phyloP scores from a whole-genome alignment of 2,797 vertebrate genomes.

The Bradypodion pumilum region DNA sequence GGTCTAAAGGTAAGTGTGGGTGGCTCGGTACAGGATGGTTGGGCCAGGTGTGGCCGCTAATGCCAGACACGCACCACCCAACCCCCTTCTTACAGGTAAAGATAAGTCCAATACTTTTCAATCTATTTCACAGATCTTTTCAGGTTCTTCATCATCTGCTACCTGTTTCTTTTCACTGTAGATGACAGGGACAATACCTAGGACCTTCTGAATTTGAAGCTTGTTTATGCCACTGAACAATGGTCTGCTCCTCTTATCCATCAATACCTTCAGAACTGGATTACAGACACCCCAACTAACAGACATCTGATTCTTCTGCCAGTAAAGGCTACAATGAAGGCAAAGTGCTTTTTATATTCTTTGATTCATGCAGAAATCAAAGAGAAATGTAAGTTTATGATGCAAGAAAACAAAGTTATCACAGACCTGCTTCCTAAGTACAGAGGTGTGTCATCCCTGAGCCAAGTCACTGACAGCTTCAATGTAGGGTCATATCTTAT shows the following conservation, averaged over 20 bases:
- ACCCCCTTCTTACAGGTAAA: no score
- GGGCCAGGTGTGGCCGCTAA: no score
- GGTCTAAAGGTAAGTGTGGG: no score
- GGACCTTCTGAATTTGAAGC: neutral
- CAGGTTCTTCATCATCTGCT: no score
- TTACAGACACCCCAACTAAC: no score
- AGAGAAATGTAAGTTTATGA: no score
- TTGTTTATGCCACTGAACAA: neutral
- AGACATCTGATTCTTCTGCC: no score
- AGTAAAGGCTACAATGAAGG: neutral
- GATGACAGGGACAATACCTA: neutral
- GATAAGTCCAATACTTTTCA: neutral
- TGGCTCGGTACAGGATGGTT: no score
- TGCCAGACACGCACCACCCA: no score
- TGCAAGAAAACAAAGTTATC: fast-evolving
- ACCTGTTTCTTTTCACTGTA: neutral
- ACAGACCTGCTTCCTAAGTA: constrained; percentile 84
- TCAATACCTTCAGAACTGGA: neutral
- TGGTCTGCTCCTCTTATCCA: fast-evolving
- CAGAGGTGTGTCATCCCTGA: constrained; percentile 86
- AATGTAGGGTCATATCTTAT: constrained; percentile 86
- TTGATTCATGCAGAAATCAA: neutral
- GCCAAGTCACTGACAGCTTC: constrained; percentile 83
- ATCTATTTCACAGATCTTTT: neutral
- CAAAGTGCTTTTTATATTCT: neutral